Evolutionary conservation across 2,888 invertebrate species (phyloP), one percentile per base, ranked within the genome.

Genomic region (Pelosia muscerda): DNA sequence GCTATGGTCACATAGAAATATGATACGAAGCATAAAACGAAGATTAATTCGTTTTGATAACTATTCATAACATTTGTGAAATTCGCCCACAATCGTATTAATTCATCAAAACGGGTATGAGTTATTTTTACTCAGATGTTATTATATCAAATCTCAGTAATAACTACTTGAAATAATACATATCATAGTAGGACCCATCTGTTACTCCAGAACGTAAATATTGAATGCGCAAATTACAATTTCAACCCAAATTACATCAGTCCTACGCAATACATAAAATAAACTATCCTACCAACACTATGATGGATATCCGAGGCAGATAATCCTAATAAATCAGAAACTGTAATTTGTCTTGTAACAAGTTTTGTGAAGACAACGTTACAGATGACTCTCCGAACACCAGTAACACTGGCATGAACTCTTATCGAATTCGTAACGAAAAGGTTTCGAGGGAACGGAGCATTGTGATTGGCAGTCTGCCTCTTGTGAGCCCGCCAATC

Each of bases 291-390:
- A 10, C 25, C 25, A 59, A 23, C 2, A 38, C 8, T 25, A 10
- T 38, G 38, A 59, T 38, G 38, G 19, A 59, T 38, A 38, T 49
- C 49, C 49, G 49, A 49, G 49, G n/a, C n/a, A 49, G 49, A 25
- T 38, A 59, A 1, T 9, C 15, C 13, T 38, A 23, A 25, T 59
- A 38, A 59, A 38, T 38, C 25, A 38, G 19, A 59, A 25, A 38
- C 25, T 1, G 25, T 59, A 38, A 34, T 59, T 23, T 23, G 34
- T 38, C 23, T 59, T 10, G 23, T 59, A 38, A 25, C 38, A 19
- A 38, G 59, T 38, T 59, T 59, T 59, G 38, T 38, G 10, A 9
- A 25, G 10, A 59, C 25, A 23, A 38, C 23, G 5, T 38, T 25
- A 38, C 23, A 38, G 13, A 38, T 23, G 19, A 9, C 23, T 49